Conservation (phyloP, 2,113 vertebrate species). For the Philantomba maxwellii region DNA sequence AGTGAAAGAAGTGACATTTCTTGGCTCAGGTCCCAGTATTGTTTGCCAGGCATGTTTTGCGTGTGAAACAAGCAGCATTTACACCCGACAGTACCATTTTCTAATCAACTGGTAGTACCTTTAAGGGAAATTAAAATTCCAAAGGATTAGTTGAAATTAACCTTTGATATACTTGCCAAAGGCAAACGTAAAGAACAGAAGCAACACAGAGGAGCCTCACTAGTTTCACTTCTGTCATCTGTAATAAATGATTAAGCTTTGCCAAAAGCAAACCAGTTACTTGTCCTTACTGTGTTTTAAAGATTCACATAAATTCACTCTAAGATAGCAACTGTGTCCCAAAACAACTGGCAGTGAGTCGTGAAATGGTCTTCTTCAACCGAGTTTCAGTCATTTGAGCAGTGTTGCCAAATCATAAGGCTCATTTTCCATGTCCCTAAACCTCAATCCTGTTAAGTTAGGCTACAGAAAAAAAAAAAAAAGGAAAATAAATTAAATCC, state of each 20-base stretch:
- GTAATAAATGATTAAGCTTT: background rate
- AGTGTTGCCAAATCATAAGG: background rate
- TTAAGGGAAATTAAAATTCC: conserved; percentile 39
- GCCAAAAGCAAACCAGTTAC: background rate
- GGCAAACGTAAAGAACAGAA: background rate
- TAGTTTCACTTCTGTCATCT: background rate
- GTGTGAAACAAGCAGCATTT: background rate
- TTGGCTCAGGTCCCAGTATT: conserved; percentile 54
- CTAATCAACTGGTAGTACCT: background rate
- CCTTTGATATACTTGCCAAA: background rate
- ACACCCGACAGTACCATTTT: background rate
- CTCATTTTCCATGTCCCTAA: background rate
- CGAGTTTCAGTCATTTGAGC: background rate
- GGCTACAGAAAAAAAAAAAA: background rate
- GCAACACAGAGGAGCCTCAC: background rate
- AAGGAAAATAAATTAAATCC: background rate
- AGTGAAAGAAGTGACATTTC: conserved; percentile 44
- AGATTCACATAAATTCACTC: background rate
- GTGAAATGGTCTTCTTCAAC: background rate
- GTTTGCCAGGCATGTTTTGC: conserved; percentile 26
- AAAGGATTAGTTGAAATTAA: background rate
- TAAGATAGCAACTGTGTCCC: background rate
- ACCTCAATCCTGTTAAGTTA: conserved; percentile 12
- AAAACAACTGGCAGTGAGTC: background rate
- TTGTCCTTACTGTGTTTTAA: background rate